Base-by-base conservation (phyloP, 2,888 invertebrate species). In the Coelinius sp. region DNA sequence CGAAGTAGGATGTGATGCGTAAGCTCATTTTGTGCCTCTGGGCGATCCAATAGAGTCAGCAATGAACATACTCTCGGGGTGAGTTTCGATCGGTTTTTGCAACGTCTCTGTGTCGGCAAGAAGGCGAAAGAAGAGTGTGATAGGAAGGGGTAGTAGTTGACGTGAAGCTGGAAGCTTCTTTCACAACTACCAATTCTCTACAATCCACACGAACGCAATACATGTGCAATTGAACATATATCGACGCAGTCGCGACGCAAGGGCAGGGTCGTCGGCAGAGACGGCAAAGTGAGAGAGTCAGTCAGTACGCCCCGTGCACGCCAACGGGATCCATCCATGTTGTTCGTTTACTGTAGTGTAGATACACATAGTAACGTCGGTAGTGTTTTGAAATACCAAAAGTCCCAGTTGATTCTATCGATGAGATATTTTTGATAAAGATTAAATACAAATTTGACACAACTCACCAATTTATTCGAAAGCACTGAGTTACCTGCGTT, bases 191-290 rank as follows among this genome's bases (percentile, higher is more conserved):
- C 44, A 41, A 22, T 64, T 6, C 27, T 44, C 52, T 17, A 66
- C 46, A 24, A n/a, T 66, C 4, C 14, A 63, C 22, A 63, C 22
- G 20, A 79, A 79, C 75, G 67, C 70, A 70, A 14, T 66, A 65
- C 20, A 71, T 20, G n/a, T n/a, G 56, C 35, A 38, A 62, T 66
- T 22, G 73, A 66, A 74, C 73, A 75, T 77, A 77, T 75, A 76
- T 73, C 69, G 78, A 78, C 79, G 78, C 80, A 79, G 82, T 83
- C 82, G 82, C 82, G 83, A 84, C 83, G 85, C 85, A 86, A 86
- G 86, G 86, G 86, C 86, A 86, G 86, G 86, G 85, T 86, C 86
- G 86, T 82, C 81, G 83, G 78, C 81, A 78, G 79, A 66, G 41
- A 68, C 64, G 75, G 71, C 73, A 71, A 72, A 70, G 63, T 68